phyloP scores from a whole-genome alignment of 2,888 invertebrate genomes.

The Bembecia ichneumoniformis region DNA sequence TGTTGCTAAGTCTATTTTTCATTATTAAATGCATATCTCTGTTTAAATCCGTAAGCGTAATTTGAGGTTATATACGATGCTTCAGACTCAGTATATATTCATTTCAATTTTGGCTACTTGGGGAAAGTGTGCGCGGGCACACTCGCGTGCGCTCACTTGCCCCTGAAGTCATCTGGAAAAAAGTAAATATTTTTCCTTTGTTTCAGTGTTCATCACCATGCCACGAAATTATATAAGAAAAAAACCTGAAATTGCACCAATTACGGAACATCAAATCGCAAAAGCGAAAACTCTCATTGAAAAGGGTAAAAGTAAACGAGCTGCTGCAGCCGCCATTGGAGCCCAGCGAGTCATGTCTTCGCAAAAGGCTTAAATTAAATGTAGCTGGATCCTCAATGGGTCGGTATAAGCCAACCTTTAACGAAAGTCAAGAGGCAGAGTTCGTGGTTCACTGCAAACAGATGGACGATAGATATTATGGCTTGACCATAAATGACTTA shows the following conservation, averaged over 20 bases:
- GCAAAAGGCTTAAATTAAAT: slow-evolving; percentile 2
- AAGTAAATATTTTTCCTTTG: background rate
- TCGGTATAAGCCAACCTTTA: slow-evolving; percentile 1
- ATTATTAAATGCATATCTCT: background rate
- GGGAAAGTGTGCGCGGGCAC: slow-evolving; percentile 2
- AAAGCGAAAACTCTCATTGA: slow-evolving; percentile 1
- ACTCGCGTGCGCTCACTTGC: background rate
- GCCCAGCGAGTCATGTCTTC: slow-evolving; percentile 1
- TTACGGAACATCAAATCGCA: background rate
- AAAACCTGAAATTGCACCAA: background rate
- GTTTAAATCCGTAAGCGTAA: background rate
- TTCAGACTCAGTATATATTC: background rate
- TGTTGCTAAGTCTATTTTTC: background rate
- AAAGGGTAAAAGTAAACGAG: slow-evolving; percentile 1
- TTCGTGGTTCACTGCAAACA: background rate
- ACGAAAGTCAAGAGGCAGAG: background rate
- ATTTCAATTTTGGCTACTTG: background rate
- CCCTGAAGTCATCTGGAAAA: background rate
- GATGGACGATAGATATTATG: slow-evolving; percentile 2
- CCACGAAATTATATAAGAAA: background rate
- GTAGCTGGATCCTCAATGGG: background rate
- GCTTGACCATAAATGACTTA: slow-evolving; percentile 4
- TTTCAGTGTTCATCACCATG: background rate
- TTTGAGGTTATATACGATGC: background rate
- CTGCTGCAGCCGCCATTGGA: slow-evolving; percentile 2